phyloP scores from a whole-genome alignment of 2,113 vertebrate genomes.

The Otolemur garnettii region DNA sequence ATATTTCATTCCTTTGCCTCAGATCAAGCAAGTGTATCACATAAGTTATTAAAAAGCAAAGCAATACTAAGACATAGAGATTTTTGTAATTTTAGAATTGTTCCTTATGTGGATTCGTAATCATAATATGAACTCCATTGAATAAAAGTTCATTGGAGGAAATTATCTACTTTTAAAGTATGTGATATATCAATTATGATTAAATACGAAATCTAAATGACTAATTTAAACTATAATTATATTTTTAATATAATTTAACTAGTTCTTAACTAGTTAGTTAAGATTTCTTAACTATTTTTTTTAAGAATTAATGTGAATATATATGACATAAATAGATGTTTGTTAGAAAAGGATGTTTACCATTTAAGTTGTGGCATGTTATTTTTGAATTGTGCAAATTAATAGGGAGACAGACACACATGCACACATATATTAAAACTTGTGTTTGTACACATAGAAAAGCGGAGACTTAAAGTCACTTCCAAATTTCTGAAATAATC shows the following conservation, averaged over 20 bases:
- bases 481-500: background rate
- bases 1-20: background rate
- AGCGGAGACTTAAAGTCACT: background rate
- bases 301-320: background rate
- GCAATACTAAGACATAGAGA: background rate
- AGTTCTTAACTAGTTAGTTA: too few relatives aligned
- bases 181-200: background rate
- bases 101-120: background rate
- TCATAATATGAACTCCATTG: background rate
- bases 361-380: constrained; percentile 21
- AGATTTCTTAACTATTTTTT: background rate
- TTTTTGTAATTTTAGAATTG: background rate
- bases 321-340: background rate
- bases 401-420: background rate
- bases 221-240: background rate
- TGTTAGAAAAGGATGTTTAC: background rate
- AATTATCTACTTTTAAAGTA: background rate
- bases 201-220: constrained; percentile 41
- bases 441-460: background rate
- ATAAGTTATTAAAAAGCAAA: background rate
- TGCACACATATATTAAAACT: background rate
- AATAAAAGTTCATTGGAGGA: background rate
- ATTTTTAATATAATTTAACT: too few relatives aligned
- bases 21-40: background rate
- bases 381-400: constrained; percentile 34